A percentile compares a stretch with the other conserved stretches of the same genome.
Evolutionary conservation across 2,113 vertebrate genomes (phyloP).

Genomic region (Sphyrna mokarran): DNA sequence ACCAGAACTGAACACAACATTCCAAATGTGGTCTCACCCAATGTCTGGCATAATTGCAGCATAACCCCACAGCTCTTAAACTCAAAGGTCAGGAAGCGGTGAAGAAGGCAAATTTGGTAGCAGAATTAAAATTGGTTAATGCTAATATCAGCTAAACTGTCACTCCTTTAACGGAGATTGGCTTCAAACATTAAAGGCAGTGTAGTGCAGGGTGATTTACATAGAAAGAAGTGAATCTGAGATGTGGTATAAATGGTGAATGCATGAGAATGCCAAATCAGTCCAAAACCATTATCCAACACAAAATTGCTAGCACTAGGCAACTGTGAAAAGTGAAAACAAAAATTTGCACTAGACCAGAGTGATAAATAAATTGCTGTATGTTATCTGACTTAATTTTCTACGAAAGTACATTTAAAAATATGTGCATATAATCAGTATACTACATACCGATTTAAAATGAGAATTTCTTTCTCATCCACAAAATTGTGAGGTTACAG

Average conservation of each 20-base stretch:
- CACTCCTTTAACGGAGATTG: background rate
- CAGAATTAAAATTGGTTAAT: background rate
- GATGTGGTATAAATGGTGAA: background rate
- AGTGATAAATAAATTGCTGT: background rate
- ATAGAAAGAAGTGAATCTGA: background rate
- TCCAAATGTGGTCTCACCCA: too few relatives aligned
- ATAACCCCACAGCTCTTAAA: too few relatives aligned
- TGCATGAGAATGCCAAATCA: background rate
- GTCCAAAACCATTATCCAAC: background rate
- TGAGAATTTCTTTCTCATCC: background rate
- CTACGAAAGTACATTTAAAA: background rate
- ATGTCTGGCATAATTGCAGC: too few relatives aligned
- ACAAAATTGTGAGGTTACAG: background rate
- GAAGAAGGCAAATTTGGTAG: background rate
- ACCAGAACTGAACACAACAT: too few relatives aligned
- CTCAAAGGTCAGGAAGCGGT: too few relatives aligned
- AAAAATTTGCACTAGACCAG: background rate
- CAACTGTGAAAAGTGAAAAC: background rate
- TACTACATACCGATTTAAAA: background rate
- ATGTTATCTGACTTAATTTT: background rate
- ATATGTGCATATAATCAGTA: background rate
- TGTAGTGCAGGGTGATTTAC: background rate
- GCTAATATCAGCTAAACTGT: background rate
- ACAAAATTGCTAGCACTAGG: background rate
- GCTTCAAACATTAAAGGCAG: background rate